phyloP scores from a whole-genome alignment of 1,140 invertebrate genomes.

The Orchestia grillus region DNA sequence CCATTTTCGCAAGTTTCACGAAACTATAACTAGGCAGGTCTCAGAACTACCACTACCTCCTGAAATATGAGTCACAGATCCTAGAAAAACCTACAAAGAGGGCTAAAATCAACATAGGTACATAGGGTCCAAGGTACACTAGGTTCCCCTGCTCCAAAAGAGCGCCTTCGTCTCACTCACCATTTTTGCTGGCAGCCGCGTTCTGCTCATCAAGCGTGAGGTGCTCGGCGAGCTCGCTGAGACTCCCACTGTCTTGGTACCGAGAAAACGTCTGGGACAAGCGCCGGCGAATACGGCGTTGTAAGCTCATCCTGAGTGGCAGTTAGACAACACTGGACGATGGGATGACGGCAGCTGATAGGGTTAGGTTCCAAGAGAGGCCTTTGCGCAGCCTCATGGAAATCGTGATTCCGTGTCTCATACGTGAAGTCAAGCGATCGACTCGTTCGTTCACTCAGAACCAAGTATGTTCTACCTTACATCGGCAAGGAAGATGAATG shows the following conservation, averaged over 20 bases:
- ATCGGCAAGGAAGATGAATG: not conserved
- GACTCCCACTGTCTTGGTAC: slow-evolving; percentile 72
- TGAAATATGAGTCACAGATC: too few species aligned
- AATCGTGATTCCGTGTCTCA: not conserved
- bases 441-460: not conserved
- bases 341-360: not conserved
- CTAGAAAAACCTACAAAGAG: too few species aligned
- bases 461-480: not conserved
- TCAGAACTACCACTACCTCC: too few species aligned
- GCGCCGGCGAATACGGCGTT: slow-evolving; percentile 73
- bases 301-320: slow-evolving; percentile 70
- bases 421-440: not conserved
- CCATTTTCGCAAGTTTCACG: too few species aligned
- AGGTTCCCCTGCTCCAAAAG: not conserved
- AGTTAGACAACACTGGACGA: not conserved
- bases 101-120: too few species aligned
- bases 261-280: slow-evolving; percentile 73
- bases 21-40: too few species aligned
- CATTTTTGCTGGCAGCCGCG: slow-evolving; percentile 71
- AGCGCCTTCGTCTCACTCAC: slow-evolving; percentile 64
- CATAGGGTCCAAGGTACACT: too few species aligned
- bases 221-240: slow-evolving; percentile 73
- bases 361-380: not conserved
- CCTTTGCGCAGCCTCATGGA: not conserved
- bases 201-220: slow-evolving; percentile 73